Percentiles rank a stretch among this genome's conserved stretches.
phyloP scores from a whole-genome alignment of 1,140 invertebrate species.

The Melipona quadrifasciata region DNA sequence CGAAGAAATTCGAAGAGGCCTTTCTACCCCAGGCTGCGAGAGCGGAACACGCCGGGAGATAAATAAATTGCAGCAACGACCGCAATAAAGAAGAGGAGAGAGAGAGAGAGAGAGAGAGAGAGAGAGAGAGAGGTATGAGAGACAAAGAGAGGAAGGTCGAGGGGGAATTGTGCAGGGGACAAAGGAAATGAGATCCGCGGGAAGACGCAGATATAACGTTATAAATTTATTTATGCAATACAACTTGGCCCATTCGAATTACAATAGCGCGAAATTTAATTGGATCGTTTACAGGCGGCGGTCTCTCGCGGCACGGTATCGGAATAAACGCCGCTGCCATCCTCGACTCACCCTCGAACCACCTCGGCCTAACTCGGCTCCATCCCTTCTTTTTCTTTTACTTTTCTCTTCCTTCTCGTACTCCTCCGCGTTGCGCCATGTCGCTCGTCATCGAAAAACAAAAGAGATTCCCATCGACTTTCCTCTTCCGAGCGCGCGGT shows the following conservation, averaged over 20 bases:
- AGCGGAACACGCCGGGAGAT: constrained; percentile 39
- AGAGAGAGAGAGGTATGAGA: constrained; percentile 4
- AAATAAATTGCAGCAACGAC: constrained; percentile 60
- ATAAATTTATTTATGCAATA: constrained; percentile 72
- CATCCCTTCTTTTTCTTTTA: constrained; percentile 2
- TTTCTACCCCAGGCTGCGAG: not conserved
- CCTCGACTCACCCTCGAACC: not conserved
- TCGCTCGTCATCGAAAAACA: constrained; percentile 48
- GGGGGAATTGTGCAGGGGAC: constrained; percentile 52
- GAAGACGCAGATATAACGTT: constrained; percentile 64
- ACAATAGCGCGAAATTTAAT: constrained; percentile 71
- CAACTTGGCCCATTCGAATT: constrained; percentile 68
- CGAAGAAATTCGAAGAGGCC: constrained; percentile 60
- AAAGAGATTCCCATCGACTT: constrained; percentile 63
- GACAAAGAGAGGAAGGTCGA: not conserved
- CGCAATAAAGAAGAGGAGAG: not conserved
- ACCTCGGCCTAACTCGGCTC: constrained; percentile 26
- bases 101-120: not conserved
- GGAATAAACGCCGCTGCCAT: constrained; percentile 45
- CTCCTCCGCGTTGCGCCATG: constrained; percentile 7
- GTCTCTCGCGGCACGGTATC: constrained; percentile 53
- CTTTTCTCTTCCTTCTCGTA: constrained; percentile 33
- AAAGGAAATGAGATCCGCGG: constrained; percentile 63
- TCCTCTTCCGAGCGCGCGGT: constrained; percentile 27
- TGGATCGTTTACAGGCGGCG: constrained; percentile 65